Base-by-base conservation (phyloP, 2,888 invertebrate species). In the Deilephila elpenor region DNA sequence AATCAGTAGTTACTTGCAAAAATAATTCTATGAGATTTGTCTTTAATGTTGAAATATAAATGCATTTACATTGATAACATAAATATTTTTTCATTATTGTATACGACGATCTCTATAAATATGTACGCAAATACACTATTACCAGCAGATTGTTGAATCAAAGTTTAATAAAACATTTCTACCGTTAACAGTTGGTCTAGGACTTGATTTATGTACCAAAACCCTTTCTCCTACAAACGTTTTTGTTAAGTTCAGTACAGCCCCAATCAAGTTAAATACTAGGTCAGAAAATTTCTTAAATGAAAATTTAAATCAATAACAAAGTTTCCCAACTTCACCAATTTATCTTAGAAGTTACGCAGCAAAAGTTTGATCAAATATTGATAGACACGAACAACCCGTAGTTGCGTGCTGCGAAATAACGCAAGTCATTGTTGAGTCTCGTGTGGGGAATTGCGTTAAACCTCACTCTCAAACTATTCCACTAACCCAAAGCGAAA, bases 401-500 rank as follows among this genome's bases (percentile, higher is more conserved):
- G 7, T 64, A 37, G 64, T 44, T 67, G 67, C 51, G 67, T 51
- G 67, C 25, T 25, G 6, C 3, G 51, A 59, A 76, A 37, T 72
- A 76, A 79, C 78, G 79, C 72, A 75, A 71, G 71, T 71, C 71
- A 59, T 71, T 71, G 71, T 71, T 71, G 37, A 71, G 17, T 60
- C 71, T 59, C 37, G 37, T 59, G 59, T 60, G 44, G 60, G 59
- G 59, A 44, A 76, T 73, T 76, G 74, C 73, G 67, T 67, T 67
- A 67, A 67, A 67, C 67, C 67, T 67, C 67, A 67, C 67, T 67
- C 67, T 51, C 44, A 51, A 67, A 51, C 67, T 17, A 67, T 67
- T 67, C 67, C 67, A 17, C 51, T 67, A 80, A 78, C 80, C 79
- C 82, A 81, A 78, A 79, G 78, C 78, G 78, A 78, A 79, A 80